Evolutionary conservation across 2,113 vertebrate genomes (phyloP).

Genomic region (Phyllostomus hastatus): DNA sequence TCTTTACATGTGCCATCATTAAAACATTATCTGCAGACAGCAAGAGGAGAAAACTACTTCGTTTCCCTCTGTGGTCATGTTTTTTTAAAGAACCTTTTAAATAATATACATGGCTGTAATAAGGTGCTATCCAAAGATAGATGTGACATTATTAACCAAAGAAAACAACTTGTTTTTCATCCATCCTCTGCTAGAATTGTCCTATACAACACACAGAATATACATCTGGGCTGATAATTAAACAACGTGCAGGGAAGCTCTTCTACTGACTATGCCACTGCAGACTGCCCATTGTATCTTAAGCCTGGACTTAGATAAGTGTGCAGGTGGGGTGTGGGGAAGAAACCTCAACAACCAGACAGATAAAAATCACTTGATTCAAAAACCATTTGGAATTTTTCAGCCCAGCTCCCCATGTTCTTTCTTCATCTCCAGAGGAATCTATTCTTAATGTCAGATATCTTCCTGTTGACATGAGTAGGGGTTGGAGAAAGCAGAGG

Average conservation of each 20-base stretch:
- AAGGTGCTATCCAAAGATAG: slow-evolving; percentile 29
- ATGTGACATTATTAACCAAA: neutral
- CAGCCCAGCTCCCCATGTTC: slow-evolving; percentile 1
- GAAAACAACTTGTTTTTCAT: neutral
- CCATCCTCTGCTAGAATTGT: neutral
- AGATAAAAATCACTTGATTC: neutral
- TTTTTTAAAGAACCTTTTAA: slow-evolving; percentile 61
- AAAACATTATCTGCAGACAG: slow-evolving; percentile 35
- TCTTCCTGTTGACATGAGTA: neutral
- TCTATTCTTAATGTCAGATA: slow-evolving; percentile 10
- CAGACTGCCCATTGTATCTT: neutral
- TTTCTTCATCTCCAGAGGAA: neutral
- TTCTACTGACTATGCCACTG: fast-evolving
- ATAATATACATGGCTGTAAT: slow-evolving; percentile 47
- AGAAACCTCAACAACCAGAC: neutral
- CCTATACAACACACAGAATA: too few relatives aligned
- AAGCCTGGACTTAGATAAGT: neutral
- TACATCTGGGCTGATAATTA: neutral
- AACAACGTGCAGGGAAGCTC: neutral
- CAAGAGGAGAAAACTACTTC: neutral
- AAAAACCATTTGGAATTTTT: neutral
- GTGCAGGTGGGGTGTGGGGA: neutral
- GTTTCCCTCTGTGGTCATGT: slow-evolving; percentile 20
- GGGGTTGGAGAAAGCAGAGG: too few relatives aligned
- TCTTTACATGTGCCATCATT: slow-evolving; percentile 20